These are phyloP conservation scores for Tenualosa thibaudeaui DNA, from an alignment of 2,797 vertebrate species.

Conservation along the genomic window DNA sequence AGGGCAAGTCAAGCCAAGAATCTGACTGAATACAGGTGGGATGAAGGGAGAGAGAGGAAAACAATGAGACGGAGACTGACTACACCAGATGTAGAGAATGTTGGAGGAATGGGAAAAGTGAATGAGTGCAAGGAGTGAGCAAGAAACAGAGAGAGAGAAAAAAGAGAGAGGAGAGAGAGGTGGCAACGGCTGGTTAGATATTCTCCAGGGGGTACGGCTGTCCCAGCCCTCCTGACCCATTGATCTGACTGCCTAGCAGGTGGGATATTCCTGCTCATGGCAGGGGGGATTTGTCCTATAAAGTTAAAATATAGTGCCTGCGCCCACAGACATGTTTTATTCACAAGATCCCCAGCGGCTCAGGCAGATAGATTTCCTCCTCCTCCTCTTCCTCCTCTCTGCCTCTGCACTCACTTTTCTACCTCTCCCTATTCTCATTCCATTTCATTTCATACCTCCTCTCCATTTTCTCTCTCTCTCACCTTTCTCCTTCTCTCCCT, in stretches of 20 bases:
- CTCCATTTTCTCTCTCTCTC: neutral
- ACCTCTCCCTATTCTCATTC: neutral
- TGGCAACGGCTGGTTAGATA: conserved; percentile 59
- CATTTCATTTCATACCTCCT: neutral
- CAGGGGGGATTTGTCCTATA: conserved; percentile 70
- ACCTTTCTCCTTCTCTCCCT: neutral
- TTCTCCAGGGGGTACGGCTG: conserved; percentile 57
- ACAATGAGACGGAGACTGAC: neutral
- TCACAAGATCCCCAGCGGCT: conserved; percentile 58
- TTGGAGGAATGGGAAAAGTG: neutral
- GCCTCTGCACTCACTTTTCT: conserved; percentile 11
- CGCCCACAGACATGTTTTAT: conserved; percentile 72
- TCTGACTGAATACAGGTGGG: neutral
- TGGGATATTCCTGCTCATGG: conserved; percentile 69
- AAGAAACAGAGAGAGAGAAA: conserved; percentile 28
- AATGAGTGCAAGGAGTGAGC: neutral
- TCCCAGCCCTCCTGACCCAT: conserved; percentile 62
- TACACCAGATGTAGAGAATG: neutral
- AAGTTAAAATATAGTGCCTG: conserved; percentile 70
- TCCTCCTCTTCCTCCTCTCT: neutral
- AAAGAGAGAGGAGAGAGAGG: conserved; percentile 26
- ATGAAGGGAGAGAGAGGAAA: neutral
- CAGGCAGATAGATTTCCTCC: neutral
- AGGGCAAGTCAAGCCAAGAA: neutral
- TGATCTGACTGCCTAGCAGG: conserved; percentile 71